Percentiles rank a stretch among this genome's conserved stretches.
Conservation (phyloP, 2,113 vertebrate species). For the Climacteris rufus region DNA sequence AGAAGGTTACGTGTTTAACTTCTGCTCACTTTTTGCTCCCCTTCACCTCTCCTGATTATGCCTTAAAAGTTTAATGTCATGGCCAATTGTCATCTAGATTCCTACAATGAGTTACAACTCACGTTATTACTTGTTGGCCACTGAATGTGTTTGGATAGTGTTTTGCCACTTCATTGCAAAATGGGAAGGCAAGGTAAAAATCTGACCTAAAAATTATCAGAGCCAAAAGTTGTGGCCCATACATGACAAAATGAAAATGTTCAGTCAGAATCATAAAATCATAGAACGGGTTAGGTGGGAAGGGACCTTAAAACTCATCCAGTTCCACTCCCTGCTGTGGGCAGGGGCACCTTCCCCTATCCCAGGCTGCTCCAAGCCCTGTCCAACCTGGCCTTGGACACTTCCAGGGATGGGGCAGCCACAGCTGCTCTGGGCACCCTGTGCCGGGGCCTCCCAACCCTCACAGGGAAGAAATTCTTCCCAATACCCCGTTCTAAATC, state of each 20-base stretch:
- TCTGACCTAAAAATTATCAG: not conserved
- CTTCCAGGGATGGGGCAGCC: not conserved
- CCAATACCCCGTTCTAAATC: not conserved
- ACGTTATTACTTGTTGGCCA: rapidly evolving
- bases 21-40: not conserved
- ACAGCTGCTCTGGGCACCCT: not conserved
- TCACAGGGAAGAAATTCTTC: rapidly evolving
- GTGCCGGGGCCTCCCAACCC: not conserved
- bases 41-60: not conserved
- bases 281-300: not conserved
- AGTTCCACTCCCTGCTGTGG: rapidly evolving
- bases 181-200: not conserved
- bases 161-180: not conserved
- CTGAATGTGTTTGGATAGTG: not conserved
- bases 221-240: not conserved
- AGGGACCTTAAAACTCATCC: not conserved
- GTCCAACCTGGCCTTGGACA: rapidly evolving
- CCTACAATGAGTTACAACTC: not conserved
- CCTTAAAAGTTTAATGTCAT: not conserved
- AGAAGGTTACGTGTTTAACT: not conserved
- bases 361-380: rapidly evolving
- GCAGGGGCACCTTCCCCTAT: not conserved
- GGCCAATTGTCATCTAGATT: not conserved
- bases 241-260: not conserved
- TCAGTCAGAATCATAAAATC: rapidly evolving